A percentile compares a stretch with the other conserved stretches of the same genome.
Evolutionary conservation across 92 coral and sea anemone genomes (phyloP).

Genomic region (Epizoanthus illoricatus): DNA sequence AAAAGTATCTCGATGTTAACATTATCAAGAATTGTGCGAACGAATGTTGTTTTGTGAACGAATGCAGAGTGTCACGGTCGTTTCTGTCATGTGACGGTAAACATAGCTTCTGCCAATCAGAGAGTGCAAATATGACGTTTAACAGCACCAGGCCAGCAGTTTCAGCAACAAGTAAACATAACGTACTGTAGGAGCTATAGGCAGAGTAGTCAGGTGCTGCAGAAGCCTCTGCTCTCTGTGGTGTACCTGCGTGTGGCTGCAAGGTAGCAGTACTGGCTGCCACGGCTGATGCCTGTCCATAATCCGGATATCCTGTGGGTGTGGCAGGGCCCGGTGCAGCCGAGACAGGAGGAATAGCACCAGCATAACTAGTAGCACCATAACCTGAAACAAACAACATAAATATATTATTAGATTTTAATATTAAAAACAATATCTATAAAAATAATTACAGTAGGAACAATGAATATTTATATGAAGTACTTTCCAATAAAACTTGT

Average conservation of each 20-base stretch:
- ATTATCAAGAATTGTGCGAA: too few species aligned
- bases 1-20: too few species aligned
- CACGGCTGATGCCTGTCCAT: conserved; percentile 31
- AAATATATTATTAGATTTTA: too few species aligned
- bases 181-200: conserved; percentile 34
- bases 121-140: too few species aligned
- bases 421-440: too few species aligned
- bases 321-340: conserved; percentile 39
- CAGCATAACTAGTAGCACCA: conserved; percentile 26
- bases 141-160: neutral
- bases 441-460: too few species aligned
- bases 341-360: conserved; percentile 27
- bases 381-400: neutral
- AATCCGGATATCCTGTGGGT: conserved; percentile 32
- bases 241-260: conserved; percentile 44
- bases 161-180: neutral
- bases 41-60: too few species aligned
- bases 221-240: conserved; percentile 33
- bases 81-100: too few species aligned
- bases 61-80: too few species aligned
- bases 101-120: too few species aligned
- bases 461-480: too few species aligned
- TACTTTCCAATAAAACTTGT: too few species aligned
- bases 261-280: conserved; percentile 40
- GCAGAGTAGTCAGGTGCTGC: conserved; percentile 13